Conservation (phyloP, 2,888 invertebrate species). For the Ischnura elegans region DNA sequence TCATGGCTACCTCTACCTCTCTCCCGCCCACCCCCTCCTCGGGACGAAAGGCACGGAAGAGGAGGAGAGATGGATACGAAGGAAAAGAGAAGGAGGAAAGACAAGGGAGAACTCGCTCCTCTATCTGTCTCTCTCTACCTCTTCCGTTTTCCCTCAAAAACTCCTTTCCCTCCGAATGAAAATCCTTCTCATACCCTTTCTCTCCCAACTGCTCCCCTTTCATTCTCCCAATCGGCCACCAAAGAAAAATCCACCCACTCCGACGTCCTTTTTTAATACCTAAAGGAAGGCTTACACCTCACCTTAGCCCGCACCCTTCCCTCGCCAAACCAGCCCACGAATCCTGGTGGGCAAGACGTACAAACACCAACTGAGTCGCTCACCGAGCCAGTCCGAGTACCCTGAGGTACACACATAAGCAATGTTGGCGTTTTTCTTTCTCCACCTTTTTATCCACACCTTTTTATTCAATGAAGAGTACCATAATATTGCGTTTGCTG, state of each 20-base stretch:
- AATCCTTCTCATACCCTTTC: not conserved
- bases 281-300: not conserved
- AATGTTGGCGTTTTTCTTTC: too few relatives aligned
- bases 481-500: too few relatives aligned
- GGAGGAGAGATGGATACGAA: not conserved
- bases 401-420: too few relatives aligned
- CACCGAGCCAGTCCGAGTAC: not conserved
- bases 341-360: not conserved
- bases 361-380: not conserved
- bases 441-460: too few relatives aligned
- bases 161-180: not conserved
- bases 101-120: not conserved
- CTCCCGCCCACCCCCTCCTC: not conserved
- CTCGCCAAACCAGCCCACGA: not conserved
- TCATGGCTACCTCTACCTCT: not conserved
- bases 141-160: not conserved
- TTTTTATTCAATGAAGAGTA: too few relatives aligned
- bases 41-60: not conserved
- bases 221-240: not conserved
- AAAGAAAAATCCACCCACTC: not conserved
- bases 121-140: not conserved
- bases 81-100: not conserved
- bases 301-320: too few relatives aligned
- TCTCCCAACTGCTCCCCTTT: not conserved
- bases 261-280: not conserved